phyloP scores from a whole-genome alignment of 2,113 vertebrate species.

The Equus quagga region DNA sequence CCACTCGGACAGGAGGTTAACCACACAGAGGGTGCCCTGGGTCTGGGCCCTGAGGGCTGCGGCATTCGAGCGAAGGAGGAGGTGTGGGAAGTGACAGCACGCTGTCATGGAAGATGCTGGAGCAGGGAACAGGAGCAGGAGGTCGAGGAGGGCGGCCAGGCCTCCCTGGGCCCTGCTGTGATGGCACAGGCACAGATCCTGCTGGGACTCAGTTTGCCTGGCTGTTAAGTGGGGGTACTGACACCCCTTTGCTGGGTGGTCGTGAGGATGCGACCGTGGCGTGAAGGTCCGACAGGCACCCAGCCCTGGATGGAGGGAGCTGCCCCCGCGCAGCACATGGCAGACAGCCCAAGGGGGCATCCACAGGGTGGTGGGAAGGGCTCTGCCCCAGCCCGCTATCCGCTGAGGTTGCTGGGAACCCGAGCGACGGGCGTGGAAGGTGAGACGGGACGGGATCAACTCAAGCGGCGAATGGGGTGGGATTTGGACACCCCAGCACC shows the following conservation, averaged over 20 bases:
- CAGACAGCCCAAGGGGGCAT: background rate
- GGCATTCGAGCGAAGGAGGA: fast-evolving
- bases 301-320: fast-evolving
- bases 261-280: fast-evolving
- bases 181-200: fast-evolving
- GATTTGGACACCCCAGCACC: fast-evolving
- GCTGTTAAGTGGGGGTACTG: fast-evolving
- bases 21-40: background rate
- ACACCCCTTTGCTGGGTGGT: too few species aligned
- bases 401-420: fast-evolving
- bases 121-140: fast-evolving
- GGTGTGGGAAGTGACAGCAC: fast-evolving
- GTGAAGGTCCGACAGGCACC: fast-evolving
- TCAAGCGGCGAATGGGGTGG: fast-evolving
- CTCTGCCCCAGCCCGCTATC: fast-evolving
- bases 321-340: fast-evolving
- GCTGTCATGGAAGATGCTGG: fast-evolving
- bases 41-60: fast-evolving
- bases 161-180: fast-evolving
- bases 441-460: fast-evolving
- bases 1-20: background rate
- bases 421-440: fast-evolving
- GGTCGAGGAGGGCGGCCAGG: fast-evolving
- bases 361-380: too few species aligned
- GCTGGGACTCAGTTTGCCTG: background rate